Conservation (phyloP, 2,888 invertebrate genomes). For the Aporophyla nigra region DNA sequence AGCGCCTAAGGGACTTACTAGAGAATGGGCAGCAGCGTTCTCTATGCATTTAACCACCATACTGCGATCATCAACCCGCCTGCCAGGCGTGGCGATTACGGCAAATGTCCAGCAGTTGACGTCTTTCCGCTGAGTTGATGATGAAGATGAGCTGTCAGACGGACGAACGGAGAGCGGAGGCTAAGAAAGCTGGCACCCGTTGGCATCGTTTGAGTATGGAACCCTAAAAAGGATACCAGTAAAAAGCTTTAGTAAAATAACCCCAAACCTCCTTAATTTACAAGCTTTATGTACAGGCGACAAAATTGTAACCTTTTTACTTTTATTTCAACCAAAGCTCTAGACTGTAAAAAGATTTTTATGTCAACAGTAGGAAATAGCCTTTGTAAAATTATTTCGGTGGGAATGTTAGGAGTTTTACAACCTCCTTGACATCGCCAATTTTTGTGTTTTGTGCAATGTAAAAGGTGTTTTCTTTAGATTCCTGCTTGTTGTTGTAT, state of each 20-base stretch:
- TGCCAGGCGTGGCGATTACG: no score
- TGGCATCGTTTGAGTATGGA: background rate
- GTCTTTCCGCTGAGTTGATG: no score
- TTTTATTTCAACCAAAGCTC: conserved; percentile 40
- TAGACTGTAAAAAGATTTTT: conserved; percentile 47
- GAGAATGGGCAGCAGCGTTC: no score
- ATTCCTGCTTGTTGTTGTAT: background rate
- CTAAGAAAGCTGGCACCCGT: background rate
- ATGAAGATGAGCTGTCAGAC: background rate
- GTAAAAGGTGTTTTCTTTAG: background rate
- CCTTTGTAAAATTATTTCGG: conserved; percentile 51
- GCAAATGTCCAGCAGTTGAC: no score
- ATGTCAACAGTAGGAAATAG: conserved; percentile 29
- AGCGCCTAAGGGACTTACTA: no score
- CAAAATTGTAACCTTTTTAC: conserved; percentile 55
- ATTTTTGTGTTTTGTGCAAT: conserved; percentile 25
- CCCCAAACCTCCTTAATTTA: conserved; percentile 27
- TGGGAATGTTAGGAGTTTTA: conserved; percentile 17
- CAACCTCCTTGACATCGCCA: conserved; percentile 10
- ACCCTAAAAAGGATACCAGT: conserved; percentile 25
- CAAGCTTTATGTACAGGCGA: conserved; percentile 40
- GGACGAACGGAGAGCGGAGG: background rate
- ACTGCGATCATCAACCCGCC: no score
- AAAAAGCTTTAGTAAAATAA: conserved; percentile 19
- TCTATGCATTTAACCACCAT: no score